Base-by-base conservation (phyloP, 2,113 vertebrate species). In the Melanerpes aurifrons region DNA sequence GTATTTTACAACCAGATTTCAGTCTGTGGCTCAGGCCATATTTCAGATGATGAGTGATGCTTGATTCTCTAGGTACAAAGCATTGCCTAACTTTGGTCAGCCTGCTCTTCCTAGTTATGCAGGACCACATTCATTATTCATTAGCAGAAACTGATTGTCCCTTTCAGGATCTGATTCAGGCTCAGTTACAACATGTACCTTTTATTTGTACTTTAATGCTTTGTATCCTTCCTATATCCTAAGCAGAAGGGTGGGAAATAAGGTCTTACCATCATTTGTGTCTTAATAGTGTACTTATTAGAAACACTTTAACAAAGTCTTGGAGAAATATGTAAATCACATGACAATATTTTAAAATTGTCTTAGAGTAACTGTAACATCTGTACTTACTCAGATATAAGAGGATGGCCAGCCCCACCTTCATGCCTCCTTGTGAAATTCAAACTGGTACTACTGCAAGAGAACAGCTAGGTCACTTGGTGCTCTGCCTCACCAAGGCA, bases 301-400 rank as follows among this genome's bases (percentile, higher is more conserved):
- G 37, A 58, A 76, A 29, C 3, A 17, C 15, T 53, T 35, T 26
- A 77, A 47, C 47, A 84, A 91, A 93, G 71, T 69, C 58, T 73
- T 84, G 11, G n/a, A 61, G 9, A 79, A 18, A 8, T 43, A 69
- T n/a, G 12, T 93, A 96, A 96, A 90, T 82, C 62, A 76, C 20
- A 63, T 47, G 8, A n/a, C 77, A 83, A 29, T 75, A 61, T 79
- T 91, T 87, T 35, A 87, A 79, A 90, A 83, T 31, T 64, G 25
- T 57, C 29, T 59, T 25, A 26, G 50, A 89, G 53, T 57, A 58
- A 70, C 28, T 86, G 57, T 81, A 89, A 82, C 28, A 40, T 48
- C 61, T 45, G 48, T 96, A 97, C 96, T 97, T 95, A 98, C 96
- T 73, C 54, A 97, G 56, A 15, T 95, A 61, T 29, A 97, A 64